phyloP scores from a whole-genome alignment of 2,113 vertebrate species.

The Eubucco bourcierii region DNA sequence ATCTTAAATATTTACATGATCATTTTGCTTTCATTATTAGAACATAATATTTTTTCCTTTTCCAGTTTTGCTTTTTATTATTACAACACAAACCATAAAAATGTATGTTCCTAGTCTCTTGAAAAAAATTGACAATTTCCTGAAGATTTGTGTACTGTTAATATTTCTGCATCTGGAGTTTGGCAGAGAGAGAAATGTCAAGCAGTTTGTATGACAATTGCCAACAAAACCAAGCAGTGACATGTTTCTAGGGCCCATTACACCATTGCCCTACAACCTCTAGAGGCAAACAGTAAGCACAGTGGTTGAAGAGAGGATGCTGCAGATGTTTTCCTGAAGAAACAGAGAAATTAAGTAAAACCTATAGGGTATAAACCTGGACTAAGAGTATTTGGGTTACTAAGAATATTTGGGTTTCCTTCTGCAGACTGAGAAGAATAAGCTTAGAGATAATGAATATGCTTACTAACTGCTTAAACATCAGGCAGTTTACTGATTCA shows the following conservation, averaged over 20 bases:
- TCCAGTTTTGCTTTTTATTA: neutral
- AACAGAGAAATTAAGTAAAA: neutral
- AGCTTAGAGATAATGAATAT: neutral
- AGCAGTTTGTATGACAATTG: neutral
- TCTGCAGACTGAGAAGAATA: neutral
- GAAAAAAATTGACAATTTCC: neutral
- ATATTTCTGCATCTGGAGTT: neutral
- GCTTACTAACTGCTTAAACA: neutral
- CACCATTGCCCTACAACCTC: neutral
- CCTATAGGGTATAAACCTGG: neutral
- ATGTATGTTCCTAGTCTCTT: neutral
- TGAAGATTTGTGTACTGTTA: neutral
- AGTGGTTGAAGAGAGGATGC: neutral
- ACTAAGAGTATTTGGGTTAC: neutral
- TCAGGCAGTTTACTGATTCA: neutral
- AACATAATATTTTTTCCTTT: neutral
- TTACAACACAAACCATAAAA: neutral
- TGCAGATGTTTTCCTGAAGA: neutral
- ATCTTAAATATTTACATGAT: neutral
- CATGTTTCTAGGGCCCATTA: neutral
- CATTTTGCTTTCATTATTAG: neutral
- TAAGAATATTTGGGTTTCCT: neutral
- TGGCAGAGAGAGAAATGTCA: neutral
- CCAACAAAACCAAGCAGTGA: neutral
- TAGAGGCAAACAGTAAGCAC: neutral